Evolutionary conservation across 2,113 vertebrate species (phyloP).

Genomic region (Zootoca vivipara): DNA sequence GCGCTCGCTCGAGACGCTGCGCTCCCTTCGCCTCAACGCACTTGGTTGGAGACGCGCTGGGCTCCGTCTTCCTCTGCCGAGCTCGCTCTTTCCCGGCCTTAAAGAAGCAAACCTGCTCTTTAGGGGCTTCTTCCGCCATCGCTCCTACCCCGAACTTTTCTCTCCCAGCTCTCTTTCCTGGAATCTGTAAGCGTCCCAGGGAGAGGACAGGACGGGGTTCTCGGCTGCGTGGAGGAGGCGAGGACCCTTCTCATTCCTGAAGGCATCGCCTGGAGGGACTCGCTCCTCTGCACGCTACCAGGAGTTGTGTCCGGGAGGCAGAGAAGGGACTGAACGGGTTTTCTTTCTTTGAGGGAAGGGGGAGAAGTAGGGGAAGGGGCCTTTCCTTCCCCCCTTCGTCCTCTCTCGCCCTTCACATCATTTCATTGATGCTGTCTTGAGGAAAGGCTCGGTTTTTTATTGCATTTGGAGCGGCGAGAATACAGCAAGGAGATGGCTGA

Average conservation of each 20-base stretch:
- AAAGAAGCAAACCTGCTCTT: too few species aligned
- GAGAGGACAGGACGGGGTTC: slow-evolving; percentile 51
- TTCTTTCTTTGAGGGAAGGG: not conserved
- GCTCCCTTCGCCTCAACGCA: slow-evolving; percentile 68
- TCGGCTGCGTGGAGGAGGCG: not conserved
- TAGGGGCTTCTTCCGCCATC: too few species aligned
- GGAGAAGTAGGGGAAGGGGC: not conserved
- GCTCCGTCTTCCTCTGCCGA: not conserved
- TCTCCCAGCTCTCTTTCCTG: not conserved
- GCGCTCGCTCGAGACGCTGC: slow-evolving; percentile 63
- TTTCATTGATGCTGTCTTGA: not conserved
- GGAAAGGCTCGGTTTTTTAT: too few species aligned
- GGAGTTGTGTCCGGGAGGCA: not conserved
- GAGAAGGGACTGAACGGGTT: not conserved
- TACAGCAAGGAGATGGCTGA: not conserved
- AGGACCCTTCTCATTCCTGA: too few species aligned
- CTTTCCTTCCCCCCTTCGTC: not conserved
- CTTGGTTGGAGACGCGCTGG: slow-evolving; percentile 51
- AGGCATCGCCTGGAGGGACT: not conserved
- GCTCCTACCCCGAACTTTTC: too few species aligned
- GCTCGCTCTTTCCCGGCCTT: too few species aligned
- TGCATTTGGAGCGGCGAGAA: not conserved
- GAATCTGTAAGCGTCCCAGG: slow-evolving; percentile 26
- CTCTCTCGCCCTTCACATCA: not conserved
- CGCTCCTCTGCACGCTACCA: not conserved